Evolutionary conservation across 2,888 invertebrate species (phyloP).

Genomic region (Yponomeuta malinellus): DNA sequence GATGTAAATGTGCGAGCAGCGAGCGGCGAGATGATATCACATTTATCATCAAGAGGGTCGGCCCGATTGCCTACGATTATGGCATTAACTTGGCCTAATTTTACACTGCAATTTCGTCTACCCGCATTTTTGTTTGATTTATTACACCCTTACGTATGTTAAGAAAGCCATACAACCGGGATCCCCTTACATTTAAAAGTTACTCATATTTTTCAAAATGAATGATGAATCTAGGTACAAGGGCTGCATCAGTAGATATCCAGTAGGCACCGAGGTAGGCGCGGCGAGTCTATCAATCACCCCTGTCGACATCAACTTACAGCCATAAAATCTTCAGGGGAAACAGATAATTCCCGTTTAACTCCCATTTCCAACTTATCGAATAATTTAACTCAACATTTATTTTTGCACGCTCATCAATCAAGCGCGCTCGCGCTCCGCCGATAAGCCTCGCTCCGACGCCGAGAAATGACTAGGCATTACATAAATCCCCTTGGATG

Average conservation of each 20-base stretch:
- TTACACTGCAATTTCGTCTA: constrained; percentile 43
- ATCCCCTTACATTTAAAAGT: too few species aligned
- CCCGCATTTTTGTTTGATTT: constrained; percentile 25
- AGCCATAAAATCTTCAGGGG: constrained; percentile 70
- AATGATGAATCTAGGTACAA: constrained; percentile 1
- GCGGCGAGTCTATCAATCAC: constrained; percentile 58
- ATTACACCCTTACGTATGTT: neutral
- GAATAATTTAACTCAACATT: constrained; percentile 78
- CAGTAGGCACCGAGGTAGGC: neutral
- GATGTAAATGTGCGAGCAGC: constrained; percentile 49
- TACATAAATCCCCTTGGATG: constrained; percentile 78
- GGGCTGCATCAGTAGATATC: constrained; percentile 1
- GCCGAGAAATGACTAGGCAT: constrained; percentile 78
- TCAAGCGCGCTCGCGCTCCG: constrained; percentile 71
- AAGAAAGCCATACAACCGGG: neutral
- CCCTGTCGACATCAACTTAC: constrained; percentile 60
- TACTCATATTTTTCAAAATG: neutral
- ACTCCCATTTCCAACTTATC: constrained; percentile 78
- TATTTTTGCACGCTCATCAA: constrained; percentile 78
- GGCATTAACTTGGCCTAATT: constrained; percentile 71
- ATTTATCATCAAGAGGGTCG: constrained; percentile 66
- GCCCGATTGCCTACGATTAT: constrained; percentile 69
- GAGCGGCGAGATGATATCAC: constrained; percentile 26
- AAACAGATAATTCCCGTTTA: constrained; percentile 77
- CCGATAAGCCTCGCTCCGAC: constrained; percentile 74